Conservation (phyloP, 37 sponge, comb jelly and placozoan genomes). For the Aphrocallistes beatrix region DNA sequence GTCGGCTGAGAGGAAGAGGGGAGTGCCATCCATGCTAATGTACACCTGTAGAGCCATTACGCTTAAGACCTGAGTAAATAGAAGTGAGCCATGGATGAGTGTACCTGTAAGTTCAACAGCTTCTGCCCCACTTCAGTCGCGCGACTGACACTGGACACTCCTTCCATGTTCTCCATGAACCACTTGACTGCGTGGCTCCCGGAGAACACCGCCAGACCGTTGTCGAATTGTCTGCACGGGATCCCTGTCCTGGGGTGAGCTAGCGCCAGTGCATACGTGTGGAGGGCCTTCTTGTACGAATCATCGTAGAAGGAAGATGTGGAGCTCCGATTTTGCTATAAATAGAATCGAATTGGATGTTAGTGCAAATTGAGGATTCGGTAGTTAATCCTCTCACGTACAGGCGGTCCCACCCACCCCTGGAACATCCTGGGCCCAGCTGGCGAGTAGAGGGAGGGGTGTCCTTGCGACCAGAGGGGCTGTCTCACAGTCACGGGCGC, state of each 20-base stretch:
- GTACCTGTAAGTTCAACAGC: background rate
- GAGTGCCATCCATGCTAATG: background rate
- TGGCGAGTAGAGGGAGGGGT: background rate
- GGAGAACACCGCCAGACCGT: background rate
- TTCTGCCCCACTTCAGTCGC: slow-evolving; percentile 27
- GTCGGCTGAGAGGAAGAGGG: background rate
- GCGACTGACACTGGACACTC: slow-evolving; percentile 23
- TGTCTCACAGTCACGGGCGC: background rate
- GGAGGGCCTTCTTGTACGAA: slow-evolving; percentile 15
- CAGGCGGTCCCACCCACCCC: background rate
- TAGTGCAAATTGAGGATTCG: background rate
- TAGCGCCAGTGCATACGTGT: slow-evolving; percentile 31
- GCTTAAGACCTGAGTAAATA: background rate
- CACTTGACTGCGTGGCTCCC: slow-evolving; percentile 51
- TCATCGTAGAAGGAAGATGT: background rate
- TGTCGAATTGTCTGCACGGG: slow-evolving; percentile 33
- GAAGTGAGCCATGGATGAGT: background rate
- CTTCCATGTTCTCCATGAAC: slow-evolving; percentile 58
- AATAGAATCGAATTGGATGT: background rate
- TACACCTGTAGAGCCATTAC: background rate
- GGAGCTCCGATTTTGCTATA: background rate
- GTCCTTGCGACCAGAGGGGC: background rate
- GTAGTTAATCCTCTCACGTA: background rate
- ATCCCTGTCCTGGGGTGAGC: slow-evolving; percentile 51
- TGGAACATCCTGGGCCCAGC: background rate